Conservation (phyloP, 2,888 invertebrate species). For the Drosophila ochracea region DNA sequence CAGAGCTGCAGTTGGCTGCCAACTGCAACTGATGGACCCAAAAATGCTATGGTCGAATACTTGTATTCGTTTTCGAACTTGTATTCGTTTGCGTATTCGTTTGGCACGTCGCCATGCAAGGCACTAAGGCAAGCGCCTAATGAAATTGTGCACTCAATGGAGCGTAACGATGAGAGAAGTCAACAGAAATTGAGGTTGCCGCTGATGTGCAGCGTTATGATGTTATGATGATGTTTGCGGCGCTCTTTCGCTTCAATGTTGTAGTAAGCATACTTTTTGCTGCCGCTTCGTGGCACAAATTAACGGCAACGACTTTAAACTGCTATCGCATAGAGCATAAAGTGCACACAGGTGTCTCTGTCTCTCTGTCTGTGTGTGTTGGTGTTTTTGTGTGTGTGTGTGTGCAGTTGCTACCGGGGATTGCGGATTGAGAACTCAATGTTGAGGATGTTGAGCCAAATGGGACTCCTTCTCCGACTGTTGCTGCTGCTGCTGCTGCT, state of each 20-base stretch:
- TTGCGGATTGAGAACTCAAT: constrained; percentile 19
- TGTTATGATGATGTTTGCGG: constrained; percentile 44
- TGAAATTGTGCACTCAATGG: constrained; percentile 80
- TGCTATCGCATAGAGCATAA: constrained; percentile 72
- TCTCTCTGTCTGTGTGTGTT: neutral
- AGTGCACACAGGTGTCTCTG: constrained; percentile 59
- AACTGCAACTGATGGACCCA: constrained; percentile 8
- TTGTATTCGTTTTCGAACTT: neutral
- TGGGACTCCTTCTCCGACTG: neutral
- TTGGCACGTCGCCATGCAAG: constrained; percentile 16
- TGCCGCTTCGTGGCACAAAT: constrained; percentile 64
- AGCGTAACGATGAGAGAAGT: constrained; percentile 78
- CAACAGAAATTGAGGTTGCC: constrained; percentile 73
- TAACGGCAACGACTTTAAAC: constrained; percentile 76
- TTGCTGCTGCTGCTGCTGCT: constrained; percentile 10
- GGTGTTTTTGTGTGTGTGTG: neutral
- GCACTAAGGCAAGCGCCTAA: constrained; percentile 60
- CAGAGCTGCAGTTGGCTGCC: neutral
- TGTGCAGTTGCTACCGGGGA: constrained; percentile 20
- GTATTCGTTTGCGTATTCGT: neutral
- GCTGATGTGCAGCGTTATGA: constrained; percentile 60
- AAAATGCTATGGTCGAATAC: neutral
- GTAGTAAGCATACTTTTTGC: constrained; percentile 45
- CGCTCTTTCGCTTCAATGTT: constrained; percentile 60
- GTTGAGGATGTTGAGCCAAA: constrained; percentile 19